phyloP scores from a whole-genome alignment of 2,797 vertebrate species.

The Spatula versicolor region DNA sequence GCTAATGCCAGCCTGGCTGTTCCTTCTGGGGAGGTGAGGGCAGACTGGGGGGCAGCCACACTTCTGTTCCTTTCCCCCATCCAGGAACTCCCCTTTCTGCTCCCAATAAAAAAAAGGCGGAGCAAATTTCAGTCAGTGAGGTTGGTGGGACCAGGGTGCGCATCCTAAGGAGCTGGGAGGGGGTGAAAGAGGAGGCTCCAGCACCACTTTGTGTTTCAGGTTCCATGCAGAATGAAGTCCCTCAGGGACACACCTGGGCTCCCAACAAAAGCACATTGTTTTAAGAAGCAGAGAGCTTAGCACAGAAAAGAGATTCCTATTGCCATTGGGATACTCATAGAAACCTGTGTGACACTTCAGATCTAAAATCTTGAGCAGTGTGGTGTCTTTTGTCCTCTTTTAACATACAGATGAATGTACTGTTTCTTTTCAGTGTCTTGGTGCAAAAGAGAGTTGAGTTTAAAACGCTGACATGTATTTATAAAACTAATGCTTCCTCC shows the following conservation, averaged over 20 bases:
- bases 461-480: constrained; percentile 11
- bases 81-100: background rate
- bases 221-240: background rate
- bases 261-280: background rate
- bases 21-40: background rate
- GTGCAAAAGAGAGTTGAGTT: constrained; percentile 44
- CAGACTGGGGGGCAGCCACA: background rate
- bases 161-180: background rate
- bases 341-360: background rate
- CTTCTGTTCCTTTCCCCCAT: background rate
- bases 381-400: background rate
- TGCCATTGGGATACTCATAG: background rate
- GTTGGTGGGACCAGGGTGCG: background rate
- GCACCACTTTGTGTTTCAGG: background rate
- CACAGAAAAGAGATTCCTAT: background rate
- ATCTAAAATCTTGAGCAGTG: background rate
- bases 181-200: background rate
- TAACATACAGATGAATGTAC: background rate
- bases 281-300: background rate
- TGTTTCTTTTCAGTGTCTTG: background rate
- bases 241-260: background rate
- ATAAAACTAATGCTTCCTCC: constrained; percentile 30
- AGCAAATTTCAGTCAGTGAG: accelerated
- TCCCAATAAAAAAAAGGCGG: background rate
- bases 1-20: background rate